Evolutionary conservation across 2,113 vertebrate genomes (phyloP), one percentile per base, ranked within the genome.

Genomic region (Chitala chitala): DNA sequence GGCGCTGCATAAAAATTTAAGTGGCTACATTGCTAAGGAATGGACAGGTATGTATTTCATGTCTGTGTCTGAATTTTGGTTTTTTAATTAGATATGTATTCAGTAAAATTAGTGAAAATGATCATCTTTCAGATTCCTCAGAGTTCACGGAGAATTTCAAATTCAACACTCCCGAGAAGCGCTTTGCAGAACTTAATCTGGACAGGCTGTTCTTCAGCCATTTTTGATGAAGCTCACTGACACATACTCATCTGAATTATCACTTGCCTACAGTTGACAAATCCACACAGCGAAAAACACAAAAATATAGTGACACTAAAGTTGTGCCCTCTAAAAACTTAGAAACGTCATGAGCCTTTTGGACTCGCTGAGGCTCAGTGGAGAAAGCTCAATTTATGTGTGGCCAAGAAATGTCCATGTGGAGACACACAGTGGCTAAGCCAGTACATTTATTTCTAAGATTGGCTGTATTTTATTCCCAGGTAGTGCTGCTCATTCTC

Each of bases 141-240:
- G 63, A 65, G 63, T 44, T 26, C 58, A 44, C 63, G 8, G 13
- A 29, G 69, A 24, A 51, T 29, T 63, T 71, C 50, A 48, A 44
- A 44, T 64, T 56, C 31, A 65, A 46, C 69, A 65, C 54, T 15
- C 65, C 69, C 13, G 15, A 4, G 71, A 13, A 72, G 20, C 50
- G 24, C 56, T 48, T n/a, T 76, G 59, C 76, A 73, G 77, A 69
- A 66, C 76, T 76, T 64, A 63, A 76, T 74, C 68, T 40, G 65
- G 75, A 46, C 65, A 74, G 36, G 31, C 74, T 71, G 55, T 68
- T 55, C 38, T 75, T 31, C 33, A 65, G 56, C 59, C 54, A 76
- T 56, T 33, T 68, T 48, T 54, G 66, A 75, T 76, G 72, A 75
- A 74, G 73, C 69, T 58, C 26, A 40, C 38, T 74, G 70, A 72